Percentiles rank a stretch among this genome's conserved stretches.
Evolutionary conservation across 2,797 vertebrate species (phyloP).

Genomic region (Acanthis flammea): DNA sequence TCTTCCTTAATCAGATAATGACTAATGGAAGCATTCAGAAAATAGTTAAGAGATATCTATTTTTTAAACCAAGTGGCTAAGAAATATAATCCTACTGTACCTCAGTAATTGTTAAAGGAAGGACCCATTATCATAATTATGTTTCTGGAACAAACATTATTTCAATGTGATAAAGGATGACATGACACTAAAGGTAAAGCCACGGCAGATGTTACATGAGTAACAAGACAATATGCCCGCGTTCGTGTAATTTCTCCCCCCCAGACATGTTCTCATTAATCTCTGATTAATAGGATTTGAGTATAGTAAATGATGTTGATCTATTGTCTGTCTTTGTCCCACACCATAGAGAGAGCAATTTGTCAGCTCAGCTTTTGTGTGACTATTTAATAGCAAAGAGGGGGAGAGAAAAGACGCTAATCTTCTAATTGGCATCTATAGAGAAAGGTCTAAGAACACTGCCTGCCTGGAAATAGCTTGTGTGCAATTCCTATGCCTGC

Average conservation of each 20-base stretch:
- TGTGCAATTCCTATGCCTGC: constrained; percentile 75
- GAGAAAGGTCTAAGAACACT: constrained; percentile 74
- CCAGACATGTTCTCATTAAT: constrained; percentile 82
- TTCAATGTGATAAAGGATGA: constrained; percentile 82
- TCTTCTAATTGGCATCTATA: constrained; percentile 81
- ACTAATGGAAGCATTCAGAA: constrained; percentile 67
- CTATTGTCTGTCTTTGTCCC: constrained; percentile 82
- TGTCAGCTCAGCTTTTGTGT: constrained; percentile 81
- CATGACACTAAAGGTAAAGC: constrained; percentile 79
- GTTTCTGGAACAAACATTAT: constrained; percentile 82
- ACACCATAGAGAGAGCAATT: constrained; percentile 78
- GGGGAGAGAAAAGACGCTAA: constrained; percentile 76
- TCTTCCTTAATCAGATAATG: background rate
- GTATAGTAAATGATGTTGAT: constrained; percentile 82
- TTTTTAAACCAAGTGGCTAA: constrained; percentile 42
- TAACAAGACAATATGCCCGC: constrained; percentile 77
- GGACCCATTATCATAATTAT: constrained; percentile 81
- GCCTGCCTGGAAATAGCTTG: constrained; percentile 63
- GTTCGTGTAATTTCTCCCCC: constrained; percentile 79
- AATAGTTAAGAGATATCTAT: constrained; percentile 55
- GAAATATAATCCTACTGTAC: constrained; percentile 65
- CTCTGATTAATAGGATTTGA: constrained; percentile 83
- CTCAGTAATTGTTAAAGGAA: constrained; percentile 78
- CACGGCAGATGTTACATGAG: constrained; percentile 79
- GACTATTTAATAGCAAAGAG: constrained; percentile 81